Conservation (phyloP, 2,113 vertebrate genomes). For the Zapus hudsonius region DNA sequence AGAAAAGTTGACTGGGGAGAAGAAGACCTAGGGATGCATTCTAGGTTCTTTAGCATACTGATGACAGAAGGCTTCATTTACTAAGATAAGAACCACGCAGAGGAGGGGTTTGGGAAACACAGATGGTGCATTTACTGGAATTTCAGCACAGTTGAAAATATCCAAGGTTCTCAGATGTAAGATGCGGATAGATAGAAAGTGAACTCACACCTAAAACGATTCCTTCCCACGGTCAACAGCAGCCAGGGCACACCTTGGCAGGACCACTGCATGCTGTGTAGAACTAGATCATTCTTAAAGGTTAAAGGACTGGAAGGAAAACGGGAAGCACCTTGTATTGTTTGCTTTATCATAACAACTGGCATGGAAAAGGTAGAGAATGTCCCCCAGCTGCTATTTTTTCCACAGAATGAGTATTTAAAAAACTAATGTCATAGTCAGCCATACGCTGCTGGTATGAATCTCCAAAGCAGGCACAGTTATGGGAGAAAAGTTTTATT, state of each 20-base stretch:
- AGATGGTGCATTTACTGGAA: neutral
- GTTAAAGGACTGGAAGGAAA: neutral
- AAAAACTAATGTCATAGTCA: too few species aligned
- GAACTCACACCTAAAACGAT: conserved; percentile 11
- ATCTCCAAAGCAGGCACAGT: too few species aligned
- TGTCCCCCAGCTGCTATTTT: neutral
- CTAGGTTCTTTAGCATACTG: neutral
- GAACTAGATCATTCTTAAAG: neutral
- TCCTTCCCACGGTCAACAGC: neutral
- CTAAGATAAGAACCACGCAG: neutral
- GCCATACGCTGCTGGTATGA: too few species aligned
- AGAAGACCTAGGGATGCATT: neutral
- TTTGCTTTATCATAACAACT: neutral
- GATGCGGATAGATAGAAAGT: conserved; percentile 16
- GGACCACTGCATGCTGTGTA: neutral
- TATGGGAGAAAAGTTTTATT: too few species aligned
- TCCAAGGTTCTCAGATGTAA: neutral
- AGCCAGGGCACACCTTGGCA: neutral
- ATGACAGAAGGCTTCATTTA: neutral
- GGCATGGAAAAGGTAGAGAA: neutral
- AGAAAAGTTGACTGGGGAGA: neutral
- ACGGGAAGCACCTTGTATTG: neutral
- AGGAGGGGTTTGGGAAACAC: neutral
- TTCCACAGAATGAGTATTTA: neutral
- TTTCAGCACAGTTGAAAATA: neutral